Evolutionary conservation across 2,888 invertebrate species (phyloP).

Genomic region (Stenoptilia bipunctidactyla): DNA sequence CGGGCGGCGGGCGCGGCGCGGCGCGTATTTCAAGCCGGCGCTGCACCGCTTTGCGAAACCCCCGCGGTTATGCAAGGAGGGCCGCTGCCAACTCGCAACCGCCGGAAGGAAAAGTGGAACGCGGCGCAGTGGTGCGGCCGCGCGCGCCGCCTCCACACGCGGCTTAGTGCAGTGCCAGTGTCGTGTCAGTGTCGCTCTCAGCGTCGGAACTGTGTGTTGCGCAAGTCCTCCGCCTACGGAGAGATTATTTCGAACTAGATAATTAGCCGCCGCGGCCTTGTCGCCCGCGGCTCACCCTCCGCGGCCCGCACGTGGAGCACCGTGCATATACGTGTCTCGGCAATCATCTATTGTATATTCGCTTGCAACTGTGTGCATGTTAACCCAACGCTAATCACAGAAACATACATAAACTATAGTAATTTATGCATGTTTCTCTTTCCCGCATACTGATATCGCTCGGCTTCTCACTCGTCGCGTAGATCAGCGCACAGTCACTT

Average conservation of each 20-base stretch:
- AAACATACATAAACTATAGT: constrained; percentile 8
- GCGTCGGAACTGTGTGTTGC: constrained; percentile 59
- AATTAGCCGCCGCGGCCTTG: constrained; percentile 38
- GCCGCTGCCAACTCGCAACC: constrained; percentile 65
- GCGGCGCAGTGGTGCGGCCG: constrained; percentile 63
- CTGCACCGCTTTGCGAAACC: constrained; percentile 69
- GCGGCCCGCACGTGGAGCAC: constrained; percentile 30
- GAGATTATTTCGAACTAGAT: constrained; percentile 64
- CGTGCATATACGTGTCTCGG: neutral
- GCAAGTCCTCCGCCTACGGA: constrained; percentile 61
- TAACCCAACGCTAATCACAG: neutral
- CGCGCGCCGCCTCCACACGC: constrained; percentile 53
- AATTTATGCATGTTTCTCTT: constrained; percentile 14
- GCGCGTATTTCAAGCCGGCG: constrained; percentile 65
- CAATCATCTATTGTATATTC: constrained; percentile 1
- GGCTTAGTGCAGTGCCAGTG: constrained; percentile 61
- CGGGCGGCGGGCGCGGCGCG: constrained; percentile 47
- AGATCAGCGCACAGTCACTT: neutral
- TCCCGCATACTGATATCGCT: constrained; percentile 11
- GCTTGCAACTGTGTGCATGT: constrained; percentile 8
- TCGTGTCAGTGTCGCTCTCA: constrained; percentile 66
- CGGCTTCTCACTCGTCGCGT: constrained; percentile 10
- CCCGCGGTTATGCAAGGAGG: constrained; percentile 66
- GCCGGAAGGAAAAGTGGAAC: constrained; percentile 71
- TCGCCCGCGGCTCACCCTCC: constrained; percentile 29